These are phyloP conservation scores for Girardinichthys multiradiatus DNA, from an alignment of 2,113 vertebrate species.

Conservation along the genomic window DNA sequence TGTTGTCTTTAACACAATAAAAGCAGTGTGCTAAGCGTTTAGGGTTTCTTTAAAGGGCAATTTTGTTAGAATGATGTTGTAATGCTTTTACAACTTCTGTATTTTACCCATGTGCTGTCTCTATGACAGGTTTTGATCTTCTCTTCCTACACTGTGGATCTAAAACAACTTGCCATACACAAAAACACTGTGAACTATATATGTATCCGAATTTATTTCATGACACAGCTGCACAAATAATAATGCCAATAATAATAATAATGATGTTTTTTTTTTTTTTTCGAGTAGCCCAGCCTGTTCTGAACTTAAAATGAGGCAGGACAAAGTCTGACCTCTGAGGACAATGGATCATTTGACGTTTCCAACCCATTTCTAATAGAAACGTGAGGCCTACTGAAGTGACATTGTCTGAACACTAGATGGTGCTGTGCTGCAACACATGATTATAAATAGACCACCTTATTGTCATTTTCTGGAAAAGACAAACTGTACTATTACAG, in stretches of 20 bases:
- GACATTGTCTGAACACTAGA: constrained; percentile 39
- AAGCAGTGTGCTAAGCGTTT: not conserved
- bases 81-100: not conserved
- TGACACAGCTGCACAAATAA: not conserved
- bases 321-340: not conserved
- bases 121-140: constrained; percentile 18
- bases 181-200: constrained; percentile 47
- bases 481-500: too few species aligned
- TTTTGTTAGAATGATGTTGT: not conserved
- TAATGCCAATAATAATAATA: too few species aligned
- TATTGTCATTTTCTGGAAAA: too few species aligned
- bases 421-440: constrained; percentile 30
- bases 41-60: not conserved
- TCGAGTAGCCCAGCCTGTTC: not conserved
- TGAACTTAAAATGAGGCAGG: not conserved
- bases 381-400: not conserved
- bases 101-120: not conserved
- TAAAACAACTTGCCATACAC: not conserved
- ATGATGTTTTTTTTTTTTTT: too few species aligned
- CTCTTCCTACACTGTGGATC: constrained; percentile 10
- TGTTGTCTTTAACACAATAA: not conserved
- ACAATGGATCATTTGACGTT: not conserved
- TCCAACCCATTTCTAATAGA: not conserved
- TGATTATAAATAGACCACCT: constrained; percentile 3
- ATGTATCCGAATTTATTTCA: not conserved